phyloP scores from a whole-genome alignment of 53 echinoderm and acorn worm species.

The Hippasteria phrygiana region DNA sequence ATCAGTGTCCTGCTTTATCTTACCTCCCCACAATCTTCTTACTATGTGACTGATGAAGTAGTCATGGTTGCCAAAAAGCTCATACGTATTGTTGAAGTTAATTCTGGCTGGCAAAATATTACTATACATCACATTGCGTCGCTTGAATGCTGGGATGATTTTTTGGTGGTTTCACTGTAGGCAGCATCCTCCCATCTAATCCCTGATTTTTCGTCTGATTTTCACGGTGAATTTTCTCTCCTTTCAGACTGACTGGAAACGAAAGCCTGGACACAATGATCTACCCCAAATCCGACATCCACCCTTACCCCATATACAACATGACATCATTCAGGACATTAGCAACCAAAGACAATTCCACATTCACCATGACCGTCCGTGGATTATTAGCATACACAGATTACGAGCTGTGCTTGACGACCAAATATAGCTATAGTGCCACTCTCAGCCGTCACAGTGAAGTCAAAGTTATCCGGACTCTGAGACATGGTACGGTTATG shows the following conservation, averaged over 20 bases:
- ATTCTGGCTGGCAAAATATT: too few species aligned
- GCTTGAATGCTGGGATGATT: too few species aligned
- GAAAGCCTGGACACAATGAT: constrained; percentile 36
- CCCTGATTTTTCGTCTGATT: not conserved
- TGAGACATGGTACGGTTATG: constrained; percentile 69
- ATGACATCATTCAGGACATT: constrained; percentile 61
- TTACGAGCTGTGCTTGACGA: constrained; percentile 80
- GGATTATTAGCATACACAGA: constrained; percentile 63
- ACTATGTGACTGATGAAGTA: too few species aligned
- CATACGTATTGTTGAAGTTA: too few species aligned
- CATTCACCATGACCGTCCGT: constrained; percentile 53
- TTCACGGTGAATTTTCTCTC: not conserved
- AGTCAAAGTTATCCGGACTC: constrained; percentile 65
- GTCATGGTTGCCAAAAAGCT: too few species aligned
- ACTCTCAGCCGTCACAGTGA: constrained; percentile 67
- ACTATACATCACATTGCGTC: too few species aligned
- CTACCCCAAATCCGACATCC: constrained; percentile 42
- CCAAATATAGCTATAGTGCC: constrained; percentile 58
- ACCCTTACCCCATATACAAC: constrained; percentile 76
- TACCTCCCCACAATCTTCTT: too few species aligned
- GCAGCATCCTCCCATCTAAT: too few species aligned
- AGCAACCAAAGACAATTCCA: constrained; percentile 74
- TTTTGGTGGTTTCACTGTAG: too few species aligned
- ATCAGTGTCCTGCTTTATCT: too few species aligned
- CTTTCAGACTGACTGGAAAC: constrained; percentile 55